Conservation (phyloP, 2,888 invertebrate genomes). For the Cephus nigrinus region DNA sequence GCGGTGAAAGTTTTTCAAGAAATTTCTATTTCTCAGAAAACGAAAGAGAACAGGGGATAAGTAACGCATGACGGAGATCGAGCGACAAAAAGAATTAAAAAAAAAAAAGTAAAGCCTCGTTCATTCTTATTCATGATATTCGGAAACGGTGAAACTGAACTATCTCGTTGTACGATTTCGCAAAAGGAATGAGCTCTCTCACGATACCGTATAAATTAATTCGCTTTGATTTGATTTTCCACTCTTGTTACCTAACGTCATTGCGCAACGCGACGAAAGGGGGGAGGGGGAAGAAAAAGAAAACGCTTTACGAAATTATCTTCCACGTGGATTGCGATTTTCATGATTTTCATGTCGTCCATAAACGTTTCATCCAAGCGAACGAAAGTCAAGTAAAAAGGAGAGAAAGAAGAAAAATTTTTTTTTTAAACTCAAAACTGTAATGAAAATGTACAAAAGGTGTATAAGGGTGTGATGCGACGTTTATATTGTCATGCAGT, state of each 20-base stretch:
- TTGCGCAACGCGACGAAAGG: background rate
- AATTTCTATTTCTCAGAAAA: too few species aligned
- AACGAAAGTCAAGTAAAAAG: background rate
- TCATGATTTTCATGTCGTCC: background rate
- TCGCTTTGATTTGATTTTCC: background rate
- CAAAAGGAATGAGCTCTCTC: too few species aligned
- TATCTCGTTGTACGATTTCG: too few species aligned
- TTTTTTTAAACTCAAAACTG: too few species aligned
- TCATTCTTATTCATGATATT: too few species aligned
- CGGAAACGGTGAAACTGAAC: too few species aligned
- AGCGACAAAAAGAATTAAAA: too few species aligned
- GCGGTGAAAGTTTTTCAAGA: too few species aligned
- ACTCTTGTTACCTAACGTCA: background rate
- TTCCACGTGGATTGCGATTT: background rate
- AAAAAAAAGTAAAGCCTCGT: too few species aligned
- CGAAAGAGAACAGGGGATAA: too few species aligned
- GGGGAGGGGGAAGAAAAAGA: background rate
- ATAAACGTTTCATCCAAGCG: background rate
- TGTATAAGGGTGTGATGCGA: background rate
- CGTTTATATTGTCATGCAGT: background rate
- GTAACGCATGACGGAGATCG: too few species aligned
- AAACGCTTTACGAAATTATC: background rate
- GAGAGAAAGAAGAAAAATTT: background rate
- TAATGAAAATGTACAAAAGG: background rate
- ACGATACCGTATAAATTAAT: too few species aligned